Base-by-base conservation (phyloP, 2,888 invertebrate genomes). In the Pherbina coryleti region DNA sequence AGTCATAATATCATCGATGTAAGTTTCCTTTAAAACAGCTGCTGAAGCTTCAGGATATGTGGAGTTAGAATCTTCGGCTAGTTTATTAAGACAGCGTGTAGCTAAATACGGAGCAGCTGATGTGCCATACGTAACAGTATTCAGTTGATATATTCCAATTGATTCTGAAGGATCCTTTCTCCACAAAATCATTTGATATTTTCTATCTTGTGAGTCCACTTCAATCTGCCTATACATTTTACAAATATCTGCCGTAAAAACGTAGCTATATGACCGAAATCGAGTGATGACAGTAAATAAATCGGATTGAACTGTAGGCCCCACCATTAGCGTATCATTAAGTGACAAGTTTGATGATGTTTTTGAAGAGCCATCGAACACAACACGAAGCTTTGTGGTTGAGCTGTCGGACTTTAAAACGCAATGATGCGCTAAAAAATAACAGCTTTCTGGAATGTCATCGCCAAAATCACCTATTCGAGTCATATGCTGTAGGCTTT, bases 1-100 rank as follows among this genome's bases (percentile, higher is more conserved):
- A 55, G 80, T 79, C 0, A 83, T 34, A 5, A 83, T 37, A 67
- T 82, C 82, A 62, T 82, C 82, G 11, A 83, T 81, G 53, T 83
- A 84, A 74, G 83, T 82, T 73, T 83, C 78, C 62, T 25, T 77
- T 77, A 22, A 79, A 78, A 2, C 81, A 11, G 70, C 69, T 55
- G 57, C 66, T n/a, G 78, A 53, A 25, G 80, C 84, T n/a, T 78
- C 17, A 8, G 83, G 82, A 74, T 62, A 81, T n/a, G 75, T 60
- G 0, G 22, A 2, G 37, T 74, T 34, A 71, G 83, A 31, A 17
- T 78, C 76, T 1, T 78, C 67, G 9, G 79, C 81, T 8, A 76
- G 53, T 34, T 77, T 69, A 25, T 71, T 25, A 9, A 79, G 44
- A 57, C 76, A 76, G 22, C 78, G 53, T 31, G 76, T 79, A 3